Base-by-base conservation (phyloP, 2,113 vertebrate genomes). In the Anseranas semipalmata region DNA sequence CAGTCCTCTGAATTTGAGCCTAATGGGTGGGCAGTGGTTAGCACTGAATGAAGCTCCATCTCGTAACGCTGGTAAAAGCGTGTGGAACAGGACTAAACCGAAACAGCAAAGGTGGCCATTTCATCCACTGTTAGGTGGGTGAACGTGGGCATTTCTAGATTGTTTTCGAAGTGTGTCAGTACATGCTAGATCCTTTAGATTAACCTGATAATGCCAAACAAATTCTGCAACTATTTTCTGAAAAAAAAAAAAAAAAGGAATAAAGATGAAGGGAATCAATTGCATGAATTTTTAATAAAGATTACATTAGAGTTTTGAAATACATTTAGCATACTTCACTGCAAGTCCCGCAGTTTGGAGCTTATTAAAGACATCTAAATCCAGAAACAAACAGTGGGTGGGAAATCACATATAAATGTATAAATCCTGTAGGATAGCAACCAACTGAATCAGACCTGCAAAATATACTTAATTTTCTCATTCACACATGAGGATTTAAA, bases 61-160 rank as follows among this genome's bases (percentile, higher is more conserved):
- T 56, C 41, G 30, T 7, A 12, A 6, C 53, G 33, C 11, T 2
- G 1, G 17, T 12, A 14, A 25, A 63, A 35, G 6, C 1, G 19
- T 17, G 28, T 27, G 9, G 17, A 35, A 33, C 12, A 16, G 63
- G 28, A 32, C 17, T 22, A 10, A 32, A n/a, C 11, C 13, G 4
- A 32, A 45, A 41, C 32, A 33, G 21, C 27, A 58, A 15, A 7
- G 15, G 15, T 13, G 9, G 48, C 20, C 6, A 59, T 28, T 53
- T 39, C 76, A 65, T 9, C 63, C 37, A 13, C 56, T 15, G 7
- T 10, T 5, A 39, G 37, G 25, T 27, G 8, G 1, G 7, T 3
- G 4, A 55, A 55, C 22, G 1, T 22, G 37, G 19, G 56, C 19
- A 58, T 20, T 45, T 32, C 41, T 35, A 43, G 14, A 4, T 24